Percentiles rank a stretch among this genome's conserved stretches.
Evolutionary conservation across 2,888 invertebrate genomes (phyloP).

Genomic region (Bruchidius siliquastri): DNA sequence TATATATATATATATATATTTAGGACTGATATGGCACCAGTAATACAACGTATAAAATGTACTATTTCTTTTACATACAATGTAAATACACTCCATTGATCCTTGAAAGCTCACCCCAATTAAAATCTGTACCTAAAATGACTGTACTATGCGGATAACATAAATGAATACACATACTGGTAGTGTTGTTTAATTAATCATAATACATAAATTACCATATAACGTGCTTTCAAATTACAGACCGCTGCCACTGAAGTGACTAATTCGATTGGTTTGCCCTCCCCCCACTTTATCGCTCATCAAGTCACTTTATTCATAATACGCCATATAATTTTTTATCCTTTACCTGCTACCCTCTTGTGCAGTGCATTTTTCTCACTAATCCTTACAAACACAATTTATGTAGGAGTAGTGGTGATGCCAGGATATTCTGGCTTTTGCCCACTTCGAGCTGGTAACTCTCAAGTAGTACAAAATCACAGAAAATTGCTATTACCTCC

Average conservation of each 20-base stretch:
- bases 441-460: no score
- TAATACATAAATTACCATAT: slow-evolving; percentile 13
- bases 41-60: no score
- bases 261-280: neutral
- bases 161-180: slow-evolving; percentile 11
- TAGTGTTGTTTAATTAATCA: slow-evolving; percentile 9
- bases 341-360: neutral
- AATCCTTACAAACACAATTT: neutral
- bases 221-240: slow-evolving; percentile 3
- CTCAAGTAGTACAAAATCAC: no score
- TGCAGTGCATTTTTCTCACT: neutral
- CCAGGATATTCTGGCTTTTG: no score
- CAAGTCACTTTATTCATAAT: neutral
- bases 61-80: no score
- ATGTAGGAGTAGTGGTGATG: no score
- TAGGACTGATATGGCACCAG: no score
- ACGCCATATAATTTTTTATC: neutral
- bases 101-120: no score
- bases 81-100: no score
- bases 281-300: neutral
- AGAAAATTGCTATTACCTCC: no score
- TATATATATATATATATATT: no score
- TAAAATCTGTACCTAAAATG: neutral
- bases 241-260: neutral
- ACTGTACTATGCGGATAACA: slow-evolving; percentile 1